Evolutionary conservation across 2,797 vertebrate species (phyloP).

Genomic region (Poecilia gillii): DNA sequence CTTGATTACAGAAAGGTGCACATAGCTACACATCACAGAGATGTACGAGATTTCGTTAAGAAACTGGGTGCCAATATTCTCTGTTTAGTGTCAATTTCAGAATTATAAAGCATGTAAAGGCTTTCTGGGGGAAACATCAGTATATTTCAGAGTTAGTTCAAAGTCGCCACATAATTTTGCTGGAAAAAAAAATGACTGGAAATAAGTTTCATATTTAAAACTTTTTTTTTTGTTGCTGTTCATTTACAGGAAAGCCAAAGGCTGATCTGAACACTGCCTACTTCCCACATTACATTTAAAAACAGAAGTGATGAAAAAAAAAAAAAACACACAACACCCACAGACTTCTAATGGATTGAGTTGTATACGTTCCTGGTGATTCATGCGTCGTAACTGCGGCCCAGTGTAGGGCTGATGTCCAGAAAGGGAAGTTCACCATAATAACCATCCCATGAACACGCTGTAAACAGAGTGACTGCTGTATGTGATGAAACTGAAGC

Average conservation of each 20-base stretch:
- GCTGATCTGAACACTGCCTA: neutral
- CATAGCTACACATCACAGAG: neutral
- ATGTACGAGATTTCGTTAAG: neutral
- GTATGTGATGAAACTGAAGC: constrained; percentile 11
- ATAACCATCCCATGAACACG: constrained; percentile 21
- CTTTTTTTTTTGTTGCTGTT: neutral
- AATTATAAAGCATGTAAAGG: neutral
- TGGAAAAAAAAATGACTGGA: neutral
- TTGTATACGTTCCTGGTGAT: constrained; percentile 33
- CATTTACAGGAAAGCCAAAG: neutral
- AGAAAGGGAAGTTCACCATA: constrained; percentile 37
- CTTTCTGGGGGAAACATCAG: neutral
- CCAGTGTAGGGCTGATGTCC: constrained; percentile 38
- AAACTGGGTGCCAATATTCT: neutral
- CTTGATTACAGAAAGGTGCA: neutral
- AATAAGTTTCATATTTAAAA: neutral
- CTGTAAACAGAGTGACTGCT: constrained; percentile 1
- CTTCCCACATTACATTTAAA: constrained; percentile 1
- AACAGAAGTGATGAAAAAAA: constrained; percentile 10
- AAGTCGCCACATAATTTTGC: neutral
- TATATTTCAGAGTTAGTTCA: neutral
- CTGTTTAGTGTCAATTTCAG: neutral
- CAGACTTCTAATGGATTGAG: constrained; percentile 25
- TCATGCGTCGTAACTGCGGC: constrained; percentile 34
- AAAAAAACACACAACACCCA: constrained; percentile 17